Evolutionary conservation across 2,797 vertebrate species (phyloP).

Genomic region (Malacoctenus gilli): DNA sequence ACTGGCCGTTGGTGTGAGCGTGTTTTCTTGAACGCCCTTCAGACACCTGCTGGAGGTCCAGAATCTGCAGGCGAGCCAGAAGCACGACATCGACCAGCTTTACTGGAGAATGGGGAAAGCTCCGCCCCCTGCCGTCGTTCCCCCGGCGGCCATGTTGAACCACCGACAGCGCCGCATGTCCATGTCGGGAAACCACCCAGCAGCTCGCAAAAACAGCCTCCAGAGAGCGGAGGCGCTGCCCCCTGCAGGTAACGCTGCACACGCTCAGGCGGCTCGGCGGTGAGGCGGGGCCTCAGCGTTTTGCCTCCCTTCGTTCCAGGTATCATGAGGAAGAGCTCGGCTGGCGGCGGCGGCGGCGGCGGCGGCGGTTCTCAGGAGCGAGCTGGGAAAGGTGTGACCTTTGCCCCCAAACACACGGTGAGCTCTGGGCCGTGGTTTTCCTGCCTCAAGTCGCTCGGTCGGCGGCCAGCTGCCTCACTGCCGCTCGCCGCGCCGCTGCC

Average conservation of each 20-base stretch:
- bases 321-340: conserved; percentile 88
- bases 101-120: conserved; percentile 88
- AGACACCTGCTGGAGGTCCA: conserved; percentile 91
- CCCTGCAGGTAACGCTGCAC: conserved; percentile 84
- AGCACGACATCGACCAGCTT: conserved; percentile 90
- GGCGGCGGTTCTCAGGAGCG: conserved; percentile 89
- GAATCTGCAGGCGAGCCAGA: conserved; percentile 88
- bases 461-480: too few species aligned
- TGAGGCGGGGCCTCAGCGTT: too few species aligned
- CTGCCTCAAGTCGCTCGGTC: too few species aligned
- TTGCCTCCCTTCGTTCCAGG: too few species aligned
- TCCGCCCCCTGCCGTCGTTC: conserved; percentile 88
- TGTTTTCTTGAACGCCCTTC: conserved; percentile 45
- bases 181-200: conserved; percentile 82
- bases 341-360: conserved; percentile 88
- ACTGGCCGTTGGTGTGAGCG: too few species aligned
- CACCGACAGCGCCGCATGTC: conserved; percentile 90
- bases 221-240: conserved; percentile 83
- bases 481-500: too few species aligned
- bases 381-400: conserved; percentile 86
- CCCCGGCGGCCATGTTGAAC: conserved; percentile 88
- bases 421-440: too few species aligned
- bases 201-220: conserved; percentile 85
- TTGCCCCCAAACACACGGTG: conserved; percentile 86
- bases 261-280: too few species aligned